phyloP scores from a whole-genome alignment of 2,797 vertebrate species.

The Sebastiscus tertius region DNA sequence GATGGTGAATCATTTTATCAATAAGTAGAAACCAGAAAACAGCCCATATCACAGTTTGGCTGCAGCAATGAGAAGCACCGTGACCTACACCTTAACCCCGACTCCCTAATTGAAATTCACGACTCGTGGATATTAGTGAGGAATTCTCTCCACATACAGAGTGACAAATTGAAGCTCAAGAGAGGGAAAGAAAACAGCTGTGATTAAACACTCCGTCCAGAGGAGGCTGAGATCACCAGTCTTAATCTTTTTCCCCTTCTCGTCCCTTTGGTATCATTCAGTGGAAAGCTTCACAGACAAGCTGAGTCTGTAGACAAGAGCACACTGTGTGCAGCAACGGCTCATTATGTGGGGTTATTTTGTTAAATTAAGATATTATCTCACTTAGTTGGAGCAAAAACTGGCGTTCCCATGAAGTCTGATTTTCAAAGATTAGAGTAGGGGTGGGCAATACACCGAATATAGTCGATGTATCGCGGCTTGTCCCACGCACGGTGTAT shows the following conservation, averaged over 20 bases:
- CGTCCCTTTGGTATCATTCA: not conserved
- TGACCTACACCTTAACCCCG: not conserved
- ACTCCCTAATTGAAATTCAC: conserved; percentile 28
- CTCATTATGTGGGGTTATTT: no score
- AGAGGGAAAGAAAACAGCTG: conserved; percentile 26
- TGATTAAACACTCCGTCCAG: conserved; percentile 30
- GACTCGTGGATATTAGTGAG: conserved; percentile 13
- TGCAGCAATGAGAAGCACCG: not conserved
- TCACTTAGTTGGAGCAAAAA: not conserved
- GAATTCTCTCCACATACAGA: conserved; percentile 2
- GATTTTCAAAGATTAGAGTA: not conserved
- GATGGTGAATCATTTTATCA: not conserved
- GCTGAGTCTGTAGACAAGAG: not conserved
- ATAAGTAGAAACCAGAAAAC: not conserved
- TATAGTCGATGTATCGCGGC: no score
- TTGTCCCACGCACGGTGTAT: no score
- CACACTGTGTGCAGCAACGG: no score
- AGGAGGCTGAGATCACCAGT: not conserved
- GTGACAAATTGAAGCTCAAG: conserved; percentile 40
- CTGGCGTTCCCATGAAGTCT: not conserved
- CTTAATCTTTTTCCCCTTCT: conserved; percentile 1
- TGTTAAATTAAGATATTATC: no score
- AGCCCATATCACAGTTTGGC: not conserved
- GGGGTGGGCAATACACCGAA: no score
- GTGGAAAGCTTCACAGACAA: not conserved